Base-by-base conservation (phyloP, 2,888 invertebrate genomes). In the Nymphalis polychloros region DNA sequence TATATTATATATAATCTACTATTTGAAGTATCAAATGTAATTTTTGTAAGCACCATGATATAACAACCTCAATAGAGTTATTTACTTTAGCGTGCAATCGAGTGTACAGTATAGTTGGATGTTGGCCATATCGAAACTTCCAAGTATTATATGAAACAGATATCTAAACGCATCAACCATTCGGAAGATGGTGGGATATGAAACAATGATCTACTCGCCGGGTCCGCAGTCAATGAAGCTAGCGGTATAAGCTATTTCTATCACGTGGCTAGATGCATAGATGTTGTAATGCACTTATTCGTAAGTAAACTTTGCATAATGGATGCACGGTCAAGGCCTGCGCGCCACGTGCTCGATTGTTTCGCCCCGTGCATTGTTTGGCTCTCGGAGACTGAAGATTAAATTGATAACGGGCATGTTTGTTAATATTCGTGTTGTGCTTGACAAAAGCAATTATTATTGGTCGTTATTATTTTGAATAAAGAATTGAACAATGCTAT, bases 301-400 rank as follows among this genome's bases (percentile, higher is more conserved):
- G 86, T 86, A 87, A 90, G 89, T 87, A 88, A 90, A 71, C 68
- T 63, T 52, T 89, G 88, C 87, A 89, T 91, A 91, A 90, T 91
- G 85, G 87, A 88, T 88, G 87, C 85, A 86, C 89, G 90, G 90
- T 89, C 92, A 91, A 91, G 91, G 92, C 76, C 82, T 85, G 86
- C 83, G 72, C 83, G 86, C 88, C 89, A 89, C 87, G 87, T 87
- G 89, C 80, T 81, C 82, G 85, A 85, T 88, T 89, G 87, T 87
- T 89, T 86, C 68, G 19, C 47, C 31, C 65, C 31, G 52, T 55
- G 55, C 57, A 63, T 59, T 66, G 67, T 63, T 62, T 48, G 41
- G 55, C 62, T 41, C n/a, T 62, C 7, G 52, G 46, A 68, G 63
- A 63, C 57, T 50, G 65, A 23, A 59, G 50, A 10, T 52, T 16